Conservation (phyloP, 2,888 invertebrate species). For the Drosophila pseudotakahashii region DNA sequence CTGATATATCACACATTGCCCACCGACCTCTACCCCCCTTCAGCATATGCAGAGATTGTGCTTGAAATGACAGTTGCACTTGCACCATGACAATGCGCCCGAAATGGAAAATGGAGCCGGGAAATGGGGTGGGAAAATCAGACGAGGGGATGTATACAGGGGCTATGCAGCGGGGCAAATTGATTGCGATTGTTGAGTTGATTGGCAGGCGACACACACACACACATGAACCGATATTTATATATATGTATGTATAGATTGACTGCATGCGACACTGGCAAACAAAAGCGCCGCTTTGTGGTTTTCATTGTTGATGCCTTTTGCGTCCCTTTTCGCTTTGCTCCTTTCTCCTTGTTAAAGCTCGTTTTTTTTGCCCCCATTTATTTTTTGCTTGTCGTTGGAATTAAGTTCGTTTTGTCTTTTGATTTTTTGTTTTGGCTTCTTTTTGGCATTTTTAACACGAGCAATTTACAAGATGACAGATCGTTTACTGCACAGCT, state of each 20-base stretch:
- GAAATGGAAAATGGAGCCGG: slow-evolving; percentile 20
- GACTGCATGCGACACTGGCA: slow-evolving; percentile 65
- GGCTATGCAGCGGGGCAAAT: slow-evolving; percentile 62
- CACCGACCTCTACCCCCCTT: slow-evolving; percentile 1
- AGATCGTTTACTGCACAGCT: slow-evolving; percentile 38
- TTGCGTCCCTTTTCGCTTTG: slow-evolving; percentile 14
- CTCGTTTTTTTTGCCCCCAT: slow-evolving; percentile 34
- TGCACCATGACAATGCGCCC: slow-evolving; percentile 61
- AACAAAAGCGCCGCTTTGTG: slow-evolving; percentile 68
- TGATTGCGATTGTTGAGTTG: slow-evolving; percentile 81
- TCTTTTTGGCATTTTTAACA: slow-evolving; percentile 22
- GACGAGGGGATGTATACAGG: background rate
- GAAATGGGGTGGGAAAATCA: slow-evolving; percentile 8
- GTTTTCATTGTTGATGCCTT: slow-evolving; percentile 63
- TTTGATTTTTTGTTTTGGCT: slow-evolving; percentile 15
- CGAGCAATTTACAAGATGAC: slow-evolving; percentile 44
- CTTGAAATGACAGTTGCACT: slow-evolving; percentile 65
- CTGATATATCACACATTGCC: slow-evolving; percentile 54
- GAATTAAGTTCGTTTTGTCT: slow-evolving; percentile 61
- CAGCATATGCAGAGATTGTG: slow-evolving; percentile 47
- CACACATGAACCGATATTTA: slow-evolving; percentile 7
- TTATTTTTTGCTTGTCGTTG: slow-evolving; percentile 51
- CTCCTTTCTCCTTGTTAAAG: slow-evolving; percentile 15
- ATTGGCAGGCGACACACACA: slow-evolving; percentile 76
- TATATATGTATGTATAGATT: slow-evolving; percentile 16